Evolutionary conservation across 2,113 vertebrate species (phyloP), one percentile per base, ranked within the genome.

Genomic region (Polypterus senegalus): DNA sequence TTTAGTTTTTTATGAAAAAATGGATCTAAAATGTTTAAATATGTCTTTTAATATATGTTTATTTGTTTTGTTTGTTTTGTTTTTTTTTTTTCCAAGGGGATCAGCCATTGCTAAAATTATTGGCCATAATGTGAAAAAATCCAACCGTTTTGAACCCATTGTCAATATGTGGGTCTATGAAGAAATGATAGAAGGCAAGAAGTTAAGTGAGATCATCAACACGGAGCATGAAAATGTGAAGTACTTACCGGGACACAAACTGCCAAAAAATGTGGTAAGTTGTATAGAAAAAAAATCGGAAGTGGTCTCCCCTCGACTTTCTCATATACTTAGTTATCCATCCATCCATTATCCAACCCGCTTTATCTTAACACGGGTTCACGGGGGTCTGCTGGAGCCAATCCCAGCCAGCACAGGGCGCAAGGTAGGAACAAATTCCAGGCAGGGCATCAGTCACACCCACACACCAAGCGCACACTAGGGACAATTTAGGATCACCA

Each of bases 111-210:
- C 90, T 65, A 91, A 83, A 74, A 91, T 92, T 55, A 65, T 91
- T 61, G 88, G 88, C 3, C 67, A 70, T 59, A 93, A 89, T 81
- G 79, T 85, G 48, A 83, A 81, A 58, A 74, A 70, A 0, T 85
- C 81, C 10, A 86, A 83, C 69, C 76, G 71, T 57, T 91, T 90
- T 66, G 76, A 88, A 27, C 82, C 88, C 1, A 57, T 78, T 49
- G 84, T 91, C 43, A 90, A 85, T 69, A 87, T 93, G 79, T 92
- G 88, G 87, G 87, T 92, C n/a, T 91, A 81, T 49, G 88, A 94
- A 74, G 89, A 92, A 62, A 63, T 78, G 10, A 67, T 89, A 1
- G 65, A 81, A 1, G 86, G 83, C 7, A 82, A 64, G 70, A 89
- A 90, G 62, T 81, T 91, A 44, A 77, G 81, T 0, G 86, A 88